Evolutionary conservation across 1,140 invertebrate species (phyloP), one percentile per base, ranked within the genome.

Genomic region (Propsilocerus akamusi): DNA sequence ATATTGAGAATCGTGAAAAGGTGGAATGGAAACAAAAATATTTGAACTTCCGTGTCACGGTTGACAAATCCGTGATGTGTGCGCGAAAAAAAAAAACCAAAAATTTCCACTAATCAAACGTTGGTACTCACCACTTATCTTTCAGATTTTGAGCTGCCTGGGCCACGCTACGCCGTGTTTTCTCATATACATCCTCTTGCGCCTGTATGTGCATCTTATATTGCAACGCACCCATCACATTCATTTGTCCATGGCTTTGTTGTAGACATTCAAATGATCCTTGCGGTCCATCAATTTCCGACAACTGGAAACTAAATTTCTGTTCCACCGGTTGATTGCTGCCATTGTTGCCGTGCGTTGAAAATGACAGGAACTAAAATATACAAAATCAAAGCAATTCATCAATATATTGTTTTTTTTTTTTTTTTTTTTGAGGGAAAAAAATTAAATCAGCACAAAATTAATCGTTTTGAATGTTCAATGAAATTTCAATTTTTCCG

Each of bases 141-240:
- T 93, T 91, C 63, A 81, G 85, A 66, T 87, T 86, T 63, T 88
- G 80, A 64, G 93, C 87, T 48, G 80, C 85, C 55, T 78, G 80
- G 52, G 84, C 86, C 85, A 95, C 91, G 56, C 86, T 78, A 63
- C 83, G 79, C 67, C 81, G 77, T 54, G 91, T 95, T 50, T 81
- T 79, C 68, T 91, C 86, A 65, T 94, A 95, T 50, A 92, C 84
- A 70, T 96, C 90, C 64, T 95, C 91, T 56, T 91, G 94, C 55
- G 91, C 91, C 62, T 86, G 83, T 53, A 95, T 82, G 49, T 83
- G 78, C 76, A 95, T 87, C 62, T 85, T 86, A 59, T 79, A 75
- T 49, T 81, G 77, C 66, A 94, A 71, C 46, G 81, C 73, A 50
- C 90, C 90, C 61, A 91, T 75, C 52, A 80, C 80, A 67, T 86